Evolutionary conservation across 2,888 invertebrate species (phyloP), one percentile per base, ranked within the genome.

Genomic region (Chymomyza fuscimana): DNA sequence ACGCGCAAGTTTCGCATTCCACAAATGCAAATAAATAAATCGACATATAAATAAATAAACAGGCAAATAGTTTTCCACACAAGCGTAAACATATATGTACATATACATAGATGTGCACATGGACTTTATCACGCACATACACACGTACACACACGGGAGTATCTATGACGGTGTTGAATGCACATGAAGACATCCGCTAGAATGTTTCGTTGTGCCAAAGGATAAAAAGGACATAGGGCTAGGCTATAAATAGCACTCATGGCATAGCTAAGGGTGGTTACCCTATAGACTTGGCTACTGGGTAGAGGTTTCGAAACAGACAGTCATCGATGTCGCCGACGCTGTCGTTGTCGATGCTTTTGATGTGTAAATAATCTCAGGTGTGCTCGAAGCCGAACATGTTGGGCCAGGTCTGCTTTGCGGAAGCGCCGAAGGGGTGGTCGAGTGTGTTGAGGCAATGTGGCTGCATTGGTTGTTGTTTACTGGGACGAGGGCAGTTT

Each of bases 51-150:
- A 54, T 54, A 54, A 54, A 54, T 54, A 54, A 54, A 19, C 22
- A 10, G 54, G 15, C 16, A 54, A 54, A 16, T 54, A 54, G 54
- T 54, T 54, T 22, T 22, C 1, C 15, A 54, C 22, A 54, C 54
- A 54, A 16, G 22, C 54, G 54, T 54, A 54, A 19, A 7, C 22
- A 54, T 15, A 54, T 51, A 51, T 51, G 51, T 51, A 16, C 16
- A 10, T 16, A 15, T 51, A n/a, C 54, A 54, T 5, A 19, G 2
- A 54, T 5, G 9, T 5, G 6, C 54, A 22, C 10, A 22, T n/a
- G n/a, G 5, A 54, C 54, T 9, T 1, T 32, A 32, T 32, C 51
- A 70, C 29, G 69, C 59, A 70, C 58, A 78, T 46, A 46, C 40
- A 46, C 40, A 46, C 40, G 36, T 36, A 40, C 40, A 40, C 40